Evolutionary conservation across 2,888 invertebrate species (phyloP), one percentile per base, ranked within the genome.

Genomic region (Loripinus fragilis): DNA sequence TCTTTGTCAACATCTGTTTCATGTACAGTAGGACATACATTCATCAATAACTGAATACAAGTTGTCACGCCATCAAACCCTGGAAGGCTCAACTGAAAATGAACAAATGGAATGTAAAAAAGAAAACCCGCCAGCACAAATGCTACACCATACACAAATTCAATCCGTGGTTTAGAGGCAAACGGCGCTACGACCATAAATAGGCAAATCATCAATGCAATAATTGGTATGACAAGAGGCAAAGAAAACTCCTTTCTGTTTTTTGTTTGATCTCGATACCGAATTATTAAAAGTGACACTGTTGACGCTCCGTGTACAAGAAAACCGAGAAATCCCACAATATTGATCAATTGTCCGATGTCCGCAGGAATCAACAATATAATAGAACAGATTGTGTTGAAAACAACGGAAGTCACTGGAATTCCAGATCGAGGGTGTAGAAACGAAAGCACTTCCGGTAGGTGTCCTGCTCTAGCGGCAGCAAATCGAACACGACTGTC

Each of bases 401-500:
- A 5, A 15, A 70, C 41, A 20, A 73, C n/a, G 3, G 66, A 35
- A 7, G 38, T 5, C 23, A 41, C 41, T 15, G 81, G 81, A 23
- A 76, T 76, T 8, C 45, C 67, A 1, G 78, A 38, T 7, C 50
- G 33, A 8, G 71, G 67, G 60, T 82, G 73, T 10, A 82, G 65
- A 64, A 25, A 74, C 42, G 78, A 79, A 64, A 82, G 67, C 41
- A 76, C 69, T 74, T 79, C 81, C 74, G 81, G 81, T 50, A 66
- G 74, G 28, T 76, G 78, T 8, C 76, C 78, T 0, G 65, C 70
- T 33, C 81, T 70, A 17, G 81, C 78, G 23, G 71, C 79, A 23
- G 81, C 76, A 71, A 79, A 82, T 71, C 78, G 38, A n/a, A 82
- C 55, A 38, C 81, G 35, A 33, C 76, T 67, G 8, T 71, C 41